A percentile compares a stretch with the other conserved stretches of the same genome.
These are phyloP conservation scores for Teleopsis dalmanni DNA, from an alignment of 1,140 invertebrate species.

Conservation along the genomic window DNA sequence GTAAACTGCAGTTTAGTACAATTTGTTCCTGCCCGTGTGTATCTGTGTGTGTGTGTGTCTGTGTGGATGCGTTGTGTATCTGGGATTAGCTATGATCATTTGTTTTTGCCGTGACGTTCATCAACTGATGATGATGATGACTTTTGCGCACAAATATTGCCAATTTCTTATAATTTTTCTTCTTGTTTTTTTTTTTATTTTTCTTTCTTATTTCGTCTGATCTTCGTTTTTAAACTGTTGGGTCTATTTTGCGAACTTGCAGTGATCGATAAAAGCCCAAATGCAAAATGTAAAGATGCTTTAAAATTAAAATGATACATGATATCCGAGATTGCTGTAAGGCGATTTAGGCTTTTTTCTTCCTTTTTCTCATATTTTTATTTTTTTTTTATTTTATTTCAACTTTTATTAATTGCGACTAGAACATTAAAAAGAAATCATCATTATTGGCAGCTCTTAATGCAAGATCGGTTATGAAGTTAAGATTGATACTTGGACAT, in stretches of 20 bases:
- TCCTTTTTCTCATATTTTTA: conserved; percentile 1
- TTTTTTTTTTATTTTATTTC: background rate
- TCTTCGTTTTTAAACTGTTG: background rate
- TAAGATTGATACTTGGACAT: too few relatives aligned
- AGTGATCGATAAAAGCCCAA: background rate
- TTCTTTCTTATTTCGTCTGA: background rate
- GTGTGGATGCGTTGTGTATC: background rate
- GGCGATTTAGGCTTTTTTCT: background rate
- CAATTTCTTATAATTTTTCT: conserved; percentile 1
- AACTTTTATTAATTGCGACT: background rate
- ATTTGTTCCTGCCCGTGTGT: background rate
- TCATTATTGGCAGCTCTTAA: conserved; percentile 43
- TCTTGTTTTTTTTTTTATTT: conserved; percentile 4
- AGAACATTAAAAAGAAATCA: conserved; percentile 43
- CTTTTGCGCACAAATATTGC: background rate
- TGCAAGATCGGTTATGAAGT: too few relatives aligned
- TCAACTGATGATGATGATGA: conserved; percentile 6
- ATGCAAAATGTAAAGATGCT: too few relatives aligned
- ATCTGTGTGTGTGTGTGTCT: background rate
- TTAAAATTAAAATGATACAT: too few relatives aligned
- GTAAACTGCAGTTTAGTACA: too few relatives aligned
- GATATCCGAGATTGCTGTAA: too few relatives aligned
- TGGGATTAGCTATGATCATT: background rate
- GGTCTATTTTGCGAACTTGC: too few relatives aligned
- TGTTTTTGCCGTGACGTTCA: background rate